Percentiles rank a stretch among this genome's conserved stretches.
phyloP scores from a whole-genome alignment of 2,888 invertebrate genomes.

The Ariolimax columbianus region DNA sequence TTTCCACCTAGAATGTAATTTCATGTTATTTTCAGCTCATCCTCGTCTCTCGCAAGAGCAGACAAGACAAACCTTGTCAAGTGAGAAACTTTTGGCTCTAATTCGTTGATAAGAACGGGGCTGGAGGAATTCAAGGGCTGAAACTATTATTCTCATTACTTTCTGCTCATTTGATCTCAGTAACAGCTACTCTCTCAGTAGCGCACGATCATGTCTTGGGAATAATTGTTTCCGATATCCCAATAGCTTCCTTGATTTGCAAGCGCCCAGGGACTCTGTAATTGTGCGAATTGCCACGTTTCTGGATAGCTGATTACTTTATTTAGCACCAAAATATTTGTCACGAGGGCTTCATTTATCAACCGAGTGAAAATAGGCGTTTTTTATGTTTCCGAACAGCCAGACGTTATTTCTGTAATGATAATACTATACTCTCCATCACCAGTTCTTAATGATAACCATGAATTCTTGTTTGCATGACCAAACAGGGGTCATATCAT shows the following conservation, averaged over 20 bases:
- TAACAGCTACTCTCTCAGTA: constrained; percentile 32
- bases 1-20: too few relatives aligned
- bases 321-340: constrained; percentile 59
- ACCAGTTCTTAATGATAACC: not conserved
- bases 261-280: constrained; percentile 30
- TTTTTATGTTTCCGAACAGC: not conserved
- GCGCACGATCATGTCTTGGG: not conserved
- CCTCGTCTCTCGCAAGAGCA: not conserved
- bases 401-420: not conserved
- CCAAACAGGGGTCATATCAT: not conserved
- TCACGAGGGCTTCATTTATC: constrained; percentile 46
- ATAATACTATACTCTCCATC: not conserved
- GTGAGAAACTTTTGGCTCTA: constrained; percentile 37
- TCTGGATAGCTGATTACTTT: constrained; percentile 51
- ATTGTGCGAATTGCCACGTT: constrained; percentile 21
- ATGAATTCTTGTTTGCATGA: not conserved
- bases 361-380: constrained; percentile 6
- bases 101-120: constrained; percentile 27
- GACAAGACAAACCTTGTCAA: constrained; percentile 38
- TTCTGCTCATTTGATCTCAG: constrained; percentile 32
- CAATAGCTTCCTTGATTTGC: constrained; percentile 30
- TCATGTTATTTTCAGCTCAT: too few relatives aligned
- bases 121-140: constrained; percentile 35
- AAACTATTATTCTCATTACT: constrained; percentile 30
- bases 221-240: constrained; percentile 42